Conservation (phyloP, 2,113 vertebrate genomes). For the Pterophyllum scalare region DNA sequence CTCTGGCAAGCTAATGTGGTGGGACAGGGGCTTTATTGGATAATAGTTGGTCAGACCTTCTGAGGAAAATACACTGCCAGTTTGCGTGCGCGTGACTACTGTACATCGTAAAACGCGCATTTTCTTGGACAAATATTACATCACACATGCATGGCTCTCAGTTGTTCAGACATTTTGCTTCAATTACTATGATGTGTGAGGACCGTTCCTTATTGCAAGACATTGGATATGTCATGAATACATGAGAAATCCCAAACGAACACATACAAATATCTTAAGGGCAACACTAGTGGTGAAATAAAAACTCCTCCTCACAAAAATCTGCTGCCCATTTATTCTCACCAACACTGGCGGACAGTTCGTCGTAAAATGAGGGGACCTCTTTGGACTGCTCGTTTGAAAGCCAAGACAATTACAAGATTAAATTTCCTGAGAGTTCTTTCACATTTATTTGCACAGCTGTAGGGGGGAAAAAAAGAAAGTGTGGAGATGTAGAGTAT, state of each 20-base stretch:
- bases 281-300: background rate
- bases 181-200: no score
- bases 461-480: conserved; percentile 55
- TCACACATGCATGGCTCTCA: background rate
- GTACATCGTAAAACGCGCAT: background rate
- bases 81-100: conserved; percentile 24
- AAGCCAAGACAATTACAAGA: conserved; percentile 73
- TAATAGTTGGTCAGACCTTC: conserved; percentile 45
- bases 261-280: background rate
- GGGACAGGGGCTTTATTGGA: conserved; percentile 76
- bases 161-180: background rate
- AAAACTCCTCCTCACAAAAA: background rate
- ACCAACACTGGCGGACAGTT: conserved; percentile 27
- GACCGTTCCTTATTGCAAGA: background rate
- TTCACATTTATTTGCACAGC: conserved; percentile 72
- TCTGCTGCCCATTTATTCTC: conserved; percentile 39
- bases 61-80: conserved; percentile 32
- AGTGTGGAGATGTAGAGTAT: conserved; percentile 17
- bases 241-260: background rate
- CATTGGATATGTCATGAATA: background rate
- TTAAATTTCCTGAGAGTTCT: conserved; percentile 56
- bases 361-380: conserved; percentile 1
- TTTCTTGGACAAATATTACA: background rate
- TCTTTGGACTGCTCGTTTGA: conserved; percentile 9
- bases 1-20: conserved; percentile 67